A percentile compares a stretch with the other conserved stretches of the same genome.
Conservation (phyloP, 2,888 invertebrate species). For the Digitonthophagus gazella region DNA sequence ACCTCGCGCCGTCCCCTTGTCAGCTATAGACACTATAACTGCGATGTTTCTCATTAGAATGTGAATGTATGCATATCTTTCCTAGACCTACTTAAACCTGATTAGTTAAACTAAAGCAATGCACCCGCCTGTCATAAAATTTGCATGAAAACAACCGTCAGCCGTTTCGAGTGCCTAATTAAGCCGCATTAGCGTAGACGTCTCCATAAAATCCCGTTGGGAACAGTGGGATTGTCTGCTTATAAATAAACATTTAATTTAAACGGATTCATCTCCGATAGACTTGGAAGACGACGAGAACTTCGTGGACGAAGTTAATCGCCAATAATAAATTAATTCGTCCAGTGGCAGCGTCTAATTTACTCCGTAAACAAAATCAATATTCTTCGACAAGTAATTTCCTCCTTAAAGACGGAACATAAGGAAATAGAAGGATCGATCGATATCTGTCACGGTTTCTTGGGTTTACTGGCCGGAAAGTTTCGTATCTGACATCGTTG, state of each 20-base stretch:
- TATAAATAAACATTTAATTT: not conserved
- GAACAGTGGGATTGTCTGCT: not conserved
- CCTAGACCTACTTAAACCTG: not conserved
- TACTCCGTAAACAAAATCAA: not conserved
- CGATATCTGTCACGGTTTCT: not conserved
- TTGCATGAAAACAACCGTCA: not conserved
- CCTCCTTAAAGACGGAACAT: not conserved
- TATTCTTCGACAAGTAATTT: not conserved
- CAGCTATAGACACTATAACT: too few relatives aligned
- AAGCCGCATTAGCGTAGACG: not conserved
- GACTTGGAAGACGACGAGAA: not conserved
- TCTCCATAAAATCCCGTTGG: not conserved
- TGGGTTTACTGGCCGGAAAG: not conserved
- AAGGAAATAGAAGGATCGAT: not conserved
- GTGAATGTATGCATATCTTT: not conserved
- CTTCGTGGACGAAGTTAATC: not conserved
- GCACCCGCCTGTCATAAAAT: not conserved
- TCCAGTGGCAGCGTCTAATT: not conserved
- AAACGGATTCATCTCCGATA: not conserved
- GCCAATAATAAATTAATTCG: not conserved
- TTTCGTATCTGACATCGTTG: not conserved
- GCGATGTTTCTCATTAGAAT: not conserved
- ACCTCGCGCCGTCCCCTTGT: too few relatives aligned
- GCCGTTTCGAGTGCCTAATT: not conserved
- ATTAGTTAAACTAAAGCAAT: not conserved